Percentiles rank a stretch among this genome's conserved stretches.
phyloP scores from a whole-genome alignment of 2,888 invertebrate species.

The Drosophila diplacantha region DNA sequence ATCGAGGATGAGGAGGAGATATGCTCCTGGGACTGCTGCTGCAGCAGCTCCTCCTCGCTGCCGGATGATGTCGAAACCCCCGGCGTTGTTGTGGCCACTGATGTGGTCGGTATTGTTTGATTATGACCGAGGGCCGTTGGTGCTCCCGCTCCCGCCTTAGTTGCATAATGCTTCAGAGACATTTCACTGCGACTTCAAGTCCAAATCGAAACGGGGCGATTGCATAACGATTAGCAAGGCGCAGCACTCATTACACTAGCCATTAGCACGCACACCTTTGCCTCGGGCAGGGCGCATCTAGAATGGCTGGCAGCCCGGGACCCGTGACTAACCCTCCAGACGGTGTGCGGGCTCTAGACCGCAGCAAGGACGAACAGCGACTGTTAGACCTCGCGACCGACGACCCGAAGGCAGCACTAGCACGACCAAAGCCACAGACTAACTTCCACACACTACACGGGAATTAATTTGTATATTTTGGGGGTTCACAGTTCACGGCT shows the following conservation, averaged over 20 bases:
- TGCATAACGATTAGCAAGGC: constrained; percentile 65
- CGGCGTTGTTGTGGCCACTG: constrained; percentile 45
- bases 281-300: constrained; percentile 24
- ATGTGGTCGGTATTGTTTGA: constrained; percentile 41
- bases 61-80: constrained; percentile 35
- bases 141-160: constrained; percentile 68
- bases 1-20: constrained; percentile 65
- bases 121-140: constrained; percentile 70
- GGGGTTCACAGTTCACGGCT: neutral
- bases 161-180: constrained; percentile 83
- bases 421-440: constrained; percentile 1
- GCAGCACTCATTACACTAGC: constrained; percentile 38
- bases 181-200: constrained; percentile 73
- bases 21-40: constrained; percentile 41
- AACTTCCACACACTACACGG: constrained; percentile 2
- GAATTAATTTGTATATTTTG: neutral
- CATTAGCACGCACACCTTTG: constrained; percentile 45
- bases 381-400: constrained; percentile 38
- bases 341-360: constrained; percentile 50
- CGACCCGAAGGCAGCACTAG: constrained; percentile 25
- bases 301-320: too few species aligned
- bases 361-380: constrained; percentile 58
- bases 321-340: constrained; percentile 5
- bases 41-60: constrained; percentile 32
- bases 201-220: constrained; percentile 45